These are phyloP conservation scores for Leptopilina clavipes DNA, from an alignment of 1,140 invertebrate genomes.

Conservation along the genomic window DNA sequence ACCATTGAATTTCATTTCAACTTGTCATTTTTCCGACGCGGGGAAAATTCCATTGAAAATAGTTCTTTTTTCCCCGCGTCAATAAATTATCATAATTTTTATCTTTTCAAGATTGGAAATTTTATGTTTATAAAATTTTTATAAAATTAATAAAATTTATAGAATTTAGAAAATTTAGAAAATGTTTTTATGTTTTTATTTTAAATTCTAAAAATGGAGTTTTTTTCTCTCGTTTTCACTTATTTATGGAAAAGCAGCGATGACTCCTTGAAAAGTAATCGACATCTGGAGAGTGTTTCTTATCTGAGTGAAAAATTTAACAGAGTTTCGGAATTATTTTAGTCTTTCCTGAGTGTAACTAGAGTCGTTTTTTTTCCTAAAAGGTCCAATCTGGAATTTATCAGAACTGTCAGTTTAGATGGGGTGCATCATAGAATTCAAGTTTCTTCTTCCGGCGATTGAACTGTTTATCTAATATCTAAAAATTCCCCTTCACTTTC, in stretches of 20 bases:
- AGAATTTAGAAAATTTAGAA: too few relatives aligned
- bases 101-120: too few relatives aligned
- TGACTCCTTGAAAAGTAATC: not conserved
- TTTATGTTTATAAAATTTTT: too few relatives aligned
- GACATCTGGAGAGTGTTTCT: constrained; percentile 15
- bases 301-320: not conserved
- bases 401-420: constrained; percentile 6
- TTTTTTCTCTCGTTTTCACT: too few relatives aligned
- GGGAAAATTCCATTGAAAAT: not conserved
- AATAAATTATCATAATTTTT: too few relatives aligned
- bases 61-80: too few relatives aligned
- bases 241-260: too few relatives aligned
- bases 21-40: not conserved
- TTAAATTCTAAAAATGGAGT: too few relatives aligned
- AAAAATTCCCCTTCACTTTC: not conserved
- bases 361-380: not conserved
- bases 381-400: constrained; percentile 10
- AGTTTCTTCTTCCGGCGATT: not conserved
- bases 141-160: too few relatives aligned
- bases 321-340: constrained; percentile 11
- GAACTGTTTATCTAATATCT: not conserved
- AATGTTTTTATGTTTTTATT: too few relatives aligned
- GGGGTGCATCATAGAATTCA: not conserved
- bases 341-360: not conserved
- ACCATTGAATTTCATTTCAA: not conserved